Percentiles rank a stretch among this genome's conserved stretches.
Evolutionary conservation across 1,140 invertebrate species (phyloP).

Genomic region (Oncopodura yosiiana): DNA sequence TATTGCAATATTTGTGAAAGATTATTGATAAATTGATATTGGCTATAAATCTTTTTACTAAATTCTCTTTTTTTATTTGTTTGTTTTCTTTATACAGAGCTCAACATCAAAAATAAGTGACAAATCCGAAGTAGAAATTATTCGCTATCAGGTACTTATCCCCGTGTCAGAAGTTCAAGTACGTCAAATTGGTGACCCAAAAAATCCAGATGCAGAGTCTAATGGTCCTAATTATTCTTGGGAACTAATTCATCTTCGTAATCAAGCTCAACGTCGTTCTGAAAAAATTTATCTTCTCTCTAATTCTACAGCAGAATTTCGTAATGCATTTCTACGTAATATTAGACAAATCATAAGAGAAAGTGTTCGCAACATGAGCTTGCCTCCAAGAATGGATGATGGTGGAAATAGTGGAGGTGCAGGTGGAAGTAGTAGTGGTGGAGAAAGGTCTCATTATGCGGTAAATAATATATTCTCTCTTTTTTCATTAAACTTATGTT

Average conservation of each 20-base stretch:
- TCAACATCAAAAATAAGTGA: slow-evolving; percentile 30
- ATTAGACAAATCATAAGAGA: slow-evolving; percentile 93
- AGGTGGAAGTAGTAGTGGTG: slow-evolving; percentile 14
- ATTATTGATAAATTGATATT: no score
- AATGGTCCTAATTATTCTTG: slow-evolving; percentile 51
- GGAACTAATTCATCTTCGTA: slow-evolving; percentile 90
- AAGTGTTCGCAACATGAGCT: slow-evolving; percentile 86
- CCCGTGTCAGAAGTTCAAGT: slow-evolving; percentile 96
- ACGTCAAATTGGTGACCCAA: slow-evolving; percentile 42
- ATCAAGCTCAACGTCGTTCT: slow-evolving; percentile 81
- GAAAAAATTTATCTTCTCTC: slow-evolving; percentile 95
- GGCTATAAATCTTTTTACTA: no score
- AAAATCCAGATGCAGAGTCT: slow-evolving; percentile 36
- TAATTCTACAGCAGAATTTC: slow-evolving; percentile 88
- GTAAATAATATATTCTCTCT: no score
- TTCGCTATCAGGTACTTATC: slow-evolving; percentile 87
- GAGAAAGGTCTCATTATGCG: not conserved
- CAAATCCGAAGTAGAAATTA: slow-evolving; percentile 80
- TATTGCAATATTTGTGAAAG: no score
- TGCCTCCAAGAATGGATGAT: slow-evolving; percentile 50
- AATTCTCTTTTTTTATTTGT: not conserved
- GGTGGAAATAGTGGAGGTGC: slow-evolving; percentile 11
- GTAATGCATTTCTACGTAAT: slow-evolving; percentile 90
- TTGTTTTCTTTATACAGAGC: slow-evolving; percentile 48
- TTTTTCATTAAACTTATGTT: not conserved